A percentile compares a stretch with the other conserved stretches of the same genome.
Conservation (phyloP, 2,797 vertebrate species). For the Dryobates pubescens region DNA sequence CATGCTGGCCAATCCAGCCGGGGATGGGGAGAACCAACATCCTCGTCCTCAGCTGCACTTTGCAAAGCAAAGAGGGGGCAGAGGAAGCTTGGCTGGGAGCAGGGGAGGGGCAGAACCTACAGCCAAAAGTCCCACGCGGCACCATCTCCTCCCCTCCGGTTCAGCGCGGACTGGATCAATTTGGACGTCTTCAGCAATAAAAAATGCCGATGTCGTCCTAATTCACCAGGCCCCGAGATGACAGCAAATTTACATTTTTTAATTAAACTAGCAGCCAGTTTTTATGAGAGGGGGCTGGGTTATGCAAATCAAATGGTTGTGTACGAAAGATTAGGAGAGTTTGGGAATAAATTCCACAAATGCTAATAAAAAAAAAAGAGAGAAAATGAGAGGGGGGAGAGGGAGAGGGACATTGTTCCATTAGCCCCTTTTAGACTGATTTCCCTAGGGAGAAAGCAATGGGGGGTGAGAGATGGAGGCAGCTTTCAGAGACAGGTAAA, state of each 20-base stretch:
- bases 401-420: slow-evolving; percentile 87
- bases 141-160: slow-evolving; percentile 69
- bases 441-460: slow-evolving; percentile 82
- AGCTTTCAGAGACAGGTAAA: slow-evolving; percentile 77
- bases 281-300: slow-evolving; percentile 99
- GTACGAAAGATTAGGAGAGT: slow-evolving; percentile 99
- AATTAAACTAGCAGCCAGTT: slow-evolving; percentile 99
- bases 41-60: slow-evolving; percentile 44
- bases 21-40: slow-evolving; percentile 3
- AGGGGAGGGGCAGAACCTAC: slow-evolving; percentile 8
- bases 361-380: slow-evolving; percentile 87
- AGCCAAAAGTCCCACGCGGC: slow-evolving; percentile 49
- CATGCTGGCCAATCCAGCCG: background rate
- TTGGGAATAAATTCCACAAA: slow-evolving; percentile 99
- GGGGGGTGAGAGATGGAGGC: slow-evolving; percentile 50
- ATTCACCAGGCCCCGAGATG: slow-evolving; percentile 98
- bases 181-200: slow-evolving; percentile 99
- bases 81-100: background rate
- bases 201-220: slow-evolving; percentile 99
- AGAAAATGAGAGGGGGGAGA: slow-evolving; percentile 72
- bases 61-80: background rate
- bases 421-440: slow-evolving; percentile 95
- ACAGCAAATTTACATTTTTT: slow-evolving; percentile 99
- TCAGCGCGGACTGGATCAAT: slow-evolving; percentile 91
- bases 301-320: slow-evolving; percentile 99